phyloP scores from a whole-genome alignment of 2,888 invertebrate genomes.

The Habrosyne pyritoides region DNA sequence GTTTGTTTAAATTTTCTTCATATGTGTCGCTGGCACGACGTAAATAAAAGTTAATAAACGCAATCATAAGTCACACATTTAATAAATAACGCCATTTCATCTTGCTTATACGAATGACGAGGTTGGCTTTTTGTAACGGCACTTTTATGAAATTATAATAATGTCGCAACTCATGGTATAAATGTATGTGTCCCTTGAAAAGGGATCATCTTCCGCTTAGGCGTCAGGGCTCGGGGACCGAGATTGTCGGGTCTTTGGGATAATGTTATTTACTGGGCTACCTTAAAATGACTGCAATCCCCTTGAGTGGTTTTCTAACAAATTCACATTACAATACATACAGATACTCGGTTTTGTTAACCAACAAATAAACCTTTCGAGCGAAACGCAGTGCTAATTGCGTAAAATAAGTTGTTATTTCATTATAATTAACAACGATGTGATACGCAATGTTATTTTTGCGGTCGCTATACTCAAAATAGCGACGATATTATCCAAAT shows the following conservation, averaged over 20 bases:
- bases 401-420: too few relatives aligned
- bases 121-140: conserved; percentile 31
- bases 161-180: conserved; percentile 18
- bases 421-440: too few relatives aligned
- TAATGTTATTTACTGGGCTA: conserved; percentile 44
- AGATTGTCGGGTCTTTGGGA: conserved; percentile 30
- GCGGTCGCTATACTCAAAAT: too few relatives aligned
- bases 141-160: conserved; percentile 42
- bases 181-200: conserved; percentile 26
- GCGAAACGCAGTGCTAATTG: too few relatives aligned
- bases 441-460: too few relatives aligned
- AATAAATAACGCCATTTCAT: conserved; percentile 38
- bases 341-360: conserved; percentile 8
- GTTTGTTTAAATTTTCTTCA: conserved; percentile 44
- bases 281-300: conserved; percentile 31
- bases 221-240: conserved; percentile 28
- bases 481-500: too few relatives aligned
- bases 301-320: conserved; percentile 16
- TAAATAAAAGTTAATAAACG: conserved; percentile 37
- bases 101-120: conserved; percentile 30
- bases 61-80: conserved; percentile 34
- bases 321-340: conserved; percentile 5
- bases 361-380: too few relatives aligned
- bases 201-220: conserved; percentile 45
- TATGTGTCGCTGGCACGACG: conserved; percentile 22